Percentiles rank a stretch among this genome's conserved stretches.
These are phyloP conservation scores for Mastomys natalensis DNA, from an alignment of 2,113 vertebrate species.

Conservation along the genomic window DNA sequence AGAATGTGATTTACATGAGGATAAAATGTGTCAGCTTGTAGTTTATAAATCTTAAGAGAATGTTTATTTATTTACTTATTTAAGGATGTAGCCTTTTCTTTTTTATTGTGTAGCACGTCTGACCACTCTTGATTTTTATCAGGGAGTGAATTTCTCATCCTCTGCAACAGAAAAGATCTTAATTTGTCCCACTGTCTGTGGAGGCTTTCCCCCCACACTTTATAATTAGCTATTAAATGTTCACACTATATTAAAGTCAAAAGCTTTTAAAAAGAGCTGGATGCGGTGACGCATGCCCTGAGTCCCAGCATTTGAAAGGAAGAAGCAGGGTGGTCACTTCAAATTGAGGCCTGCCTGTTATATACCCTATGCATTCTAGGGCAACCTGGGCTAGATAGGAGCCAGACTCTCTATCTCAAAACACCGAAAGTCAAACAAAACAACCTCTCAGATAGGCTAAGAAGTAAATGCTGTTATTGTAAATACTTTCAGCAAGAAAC, in stretches of 20 bases:
- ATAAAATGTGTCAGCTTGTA: not conserved
- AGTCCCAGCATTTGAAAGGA: not conserved
- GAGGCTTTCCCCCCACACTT: not conserved
- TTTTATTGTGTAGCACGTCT: not conserved
- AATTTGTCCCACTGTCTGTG: not conserved
- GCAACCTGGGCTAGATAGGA: not conserved
- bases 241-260: not conserved
- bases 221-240: conserved; percentile 17
- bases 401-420: not conserved
- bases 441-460: not conserved
- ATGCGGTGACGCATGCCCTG: not conserved
- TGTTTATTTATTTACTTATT: not conserved
- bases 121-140: not conserved
- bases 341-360: not conserved
- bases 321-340: not conserved
- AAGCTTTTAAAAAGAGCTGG: not conserved
- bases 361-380: too few relatives aligned
- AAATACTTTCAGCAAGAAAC: not conserved
- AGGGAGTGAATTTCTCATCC: not conserved
- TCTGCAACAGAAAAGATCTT: not conserved
- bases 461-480: not conserved
- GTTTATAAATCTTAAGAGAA: not conserved
- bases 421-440: not conserved
- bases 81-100: too few relatives aligned
- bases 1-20: not conserved